Conservation (phyloP, 2,113 vertebrate species). For the Phaethon lepturus region DNA sequence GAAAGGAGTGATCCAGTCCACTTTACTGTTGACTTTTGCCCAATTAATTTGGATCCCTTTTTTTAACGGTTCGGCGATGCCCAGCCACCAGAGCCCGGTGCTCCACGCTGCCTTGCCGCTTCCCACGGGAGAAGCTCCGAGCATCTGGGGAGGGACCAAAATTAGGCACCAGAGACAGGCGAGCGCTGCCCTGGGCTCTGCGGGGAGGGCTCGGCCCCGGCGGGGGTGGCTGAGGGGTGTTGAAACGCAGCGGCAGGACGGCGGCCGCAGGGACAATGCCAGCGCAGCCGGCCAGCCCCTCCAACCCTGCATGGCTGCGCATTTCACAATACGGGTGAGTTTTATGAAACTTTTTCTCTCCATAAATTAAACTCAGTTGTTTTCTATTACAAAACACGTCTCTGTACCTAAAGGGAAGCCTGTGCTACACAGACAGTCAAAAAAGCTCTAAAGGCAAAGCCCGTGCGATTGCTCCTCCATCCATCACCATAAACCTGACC, state of each 20-base stretch:
- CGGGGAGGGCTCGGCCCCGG: fast-evolving
- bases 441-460: background rate
- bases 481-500: background rate
- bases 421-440: fast-evolving
- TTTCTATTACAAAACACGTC: background rate
- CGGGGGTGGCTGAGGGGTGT: fast-evolving
- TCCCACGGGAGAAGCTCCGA: fast-evolving
- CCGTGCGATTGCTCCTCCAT: fast-evolving
- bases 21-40: background rate
- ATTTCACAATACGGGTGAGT: background rate
- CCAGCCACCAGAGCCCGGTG: fast-evolving
- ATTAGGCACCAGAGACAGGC: fast-evolving
- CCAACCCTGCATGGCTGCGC: fast-evolving
- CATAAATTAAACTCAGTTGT: background rate
- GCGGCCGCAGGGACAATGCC: fast-evolving
- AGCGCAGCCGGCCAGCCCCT: fast-evolving
- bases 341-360: background rate
- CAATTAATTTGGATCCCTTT: background rate
- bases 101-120: fast-evolving
- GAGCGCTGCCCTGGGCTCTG: fast-evolving
- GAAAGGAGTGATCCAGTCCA: background rate
- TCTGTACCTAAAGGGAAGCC: background rate
- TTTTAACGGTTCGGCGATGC: fast-evolving
- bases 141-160: fast-evolving
- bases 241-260: fast-evolving